Evolutionary conservation across 2,797 vertebrate genomes (phyloP).

Genomic region (Dendrocincla fuliginosa): DNA sequence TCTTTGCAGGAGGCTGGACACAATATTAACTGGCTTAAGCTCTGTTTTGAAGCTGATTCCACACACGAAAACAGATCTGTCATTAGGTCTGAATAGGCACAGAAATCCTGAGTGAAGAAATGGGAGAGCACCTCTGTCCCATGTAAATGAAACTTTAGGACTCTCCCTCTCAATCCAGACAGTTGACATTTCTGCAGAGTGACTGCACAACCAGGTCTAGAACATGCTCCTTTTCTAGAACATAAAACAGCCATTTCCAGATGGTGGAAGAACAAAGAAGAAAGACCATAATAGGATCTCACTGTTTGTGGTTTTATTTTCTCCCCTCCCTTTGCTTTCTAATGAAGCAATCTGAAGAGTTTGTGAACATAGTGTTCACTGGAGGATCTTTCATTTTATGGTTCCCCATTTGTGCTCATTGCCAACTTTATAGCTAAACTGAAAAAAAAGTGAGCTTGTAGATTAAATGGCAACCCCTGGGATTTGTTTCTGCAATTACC

Average conservation of each 20-base stretch:
- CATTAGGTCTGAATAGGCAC: not conserved
- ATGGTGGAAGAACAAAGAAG: conserved; percentile 28
- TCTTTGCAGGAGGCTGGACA: not conserved
- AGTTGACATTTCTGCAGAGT: not conserved
- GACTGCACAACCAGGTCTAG: not conserved
- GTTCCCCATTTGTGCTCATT: conserved; percentile 41
- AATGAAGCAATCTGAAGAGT: conserved; percentile 27
- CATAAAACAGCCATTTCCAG: not conserved
- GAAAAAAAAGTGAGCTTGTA: conserved; percentile 60
- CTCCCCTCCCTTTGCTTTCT: not conserved
- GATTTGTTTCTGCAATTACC: conserved; percentile 58
- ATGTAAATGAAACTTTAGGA: not conserved
- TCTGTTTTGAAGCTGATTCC: not conserved
- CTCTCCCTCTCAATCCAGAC: not conserved
- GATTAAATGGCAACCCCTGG: conserved; percentile 58
- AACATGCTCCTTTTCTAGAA: conserved; percentile 1
- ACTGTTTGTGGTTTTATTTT: conserved; percentile 44
- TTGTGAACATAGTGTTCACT: conserved; percentile 28
- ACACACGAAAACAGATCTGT: not conserved
- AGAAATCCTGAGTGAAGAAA: not conserved
- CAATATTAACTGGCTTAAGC: not conserved
- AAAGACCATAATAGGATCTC: conserved; percentile 37
- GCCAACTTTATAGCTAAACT: conserved; percentile 63
- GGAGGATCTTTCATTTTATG: conserved; percentile 45
- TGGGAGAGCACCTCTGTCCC: not conserved